A percentile compares a stretch with the other conserved stretches of the same genome.
These are phyloP conservation scores for Suillia variegata DNA, from an alignment of 2,888 invertebrate genomes.

Conservation along the genomic window DNA sequence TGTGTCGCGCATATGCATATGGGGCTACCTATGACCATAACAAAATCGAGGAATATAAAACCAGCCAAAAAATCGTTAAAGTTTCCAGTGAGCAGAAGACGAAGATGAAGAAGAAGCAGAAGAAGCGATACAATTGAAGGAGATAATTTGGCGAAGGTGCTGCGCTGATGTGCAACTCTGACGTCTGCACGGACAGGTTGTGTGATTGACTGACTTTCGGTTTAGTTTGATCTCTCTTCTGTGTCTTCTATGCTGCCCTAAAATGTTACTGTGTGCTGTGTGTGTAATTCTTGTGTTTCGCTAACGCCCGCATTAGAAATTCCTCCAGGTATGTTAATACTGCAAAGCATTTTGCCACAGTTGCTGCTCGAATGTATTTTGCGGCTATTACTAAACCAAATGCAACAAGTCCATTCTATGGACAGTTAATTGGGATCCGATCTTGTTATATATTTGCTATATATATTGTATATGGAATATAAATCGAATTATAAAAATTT, in stretches of 20 bases:
- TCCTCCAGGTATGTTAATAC: not conserved
- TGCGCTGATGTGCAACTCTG: slow-evolving; percentile 37
- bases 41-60: no score
- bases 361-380: no score
- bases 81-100: not conserved
- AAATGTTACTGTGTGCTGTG: not conserved
- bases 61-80: no score
- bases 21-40: no score
- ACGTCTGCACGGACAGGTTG: slow-evolving; percentile 35
- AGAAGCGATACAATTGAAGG: slow-evolving; percentile 16
- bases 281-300: not conserved
- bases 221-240: slow-evolving; percentile 35
- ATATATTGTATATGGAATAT: no score
- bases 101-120: not conserved
- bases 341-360: not conserved
- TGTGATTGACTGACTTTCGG: slow-evolving; percentile 41
- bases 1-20: no score
- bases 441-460: no score
- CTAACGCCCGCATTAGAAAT: not conserved
- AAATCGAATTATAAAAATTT: no score
- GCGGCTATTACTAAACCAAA: no score
- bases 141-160: slow-evolving; percentile 36
- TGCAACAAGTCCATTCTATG: no score
- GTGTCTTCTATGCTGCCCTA: slow-evolving; percentile 1
- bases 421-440: no score